Conservation (phyloP, 2,888 invertebrate species). For the Leuctra nigra region DNA sequence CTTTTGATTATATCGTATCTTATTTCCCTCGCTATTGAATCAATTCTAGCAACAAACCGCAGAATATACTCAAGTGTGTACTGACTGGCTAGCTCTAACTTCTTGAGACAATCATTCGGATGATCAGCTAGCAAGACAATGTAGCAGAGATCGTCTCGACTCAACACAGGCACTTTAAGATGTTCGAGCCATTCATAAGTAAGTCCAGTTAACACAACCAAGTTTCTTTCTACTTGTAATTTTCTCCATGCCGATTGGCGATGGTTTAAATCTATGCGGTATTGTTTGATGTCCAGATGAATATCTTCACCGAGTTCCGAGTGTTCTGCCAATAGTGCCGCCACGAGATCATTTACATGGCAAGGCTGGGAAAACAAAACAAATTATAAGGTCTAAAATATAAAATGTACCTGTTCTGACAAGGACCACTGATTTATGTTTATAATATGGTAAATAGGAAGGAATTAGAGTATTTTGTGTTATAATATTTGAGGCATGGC, state of each 20-base stretch:
- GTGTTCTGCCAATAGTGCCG: constrained; percentile 54
- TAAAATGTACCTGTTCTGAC: no score
- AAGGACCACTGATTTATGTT: no score
- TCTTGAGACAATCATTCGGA: constrained; percentile 53
- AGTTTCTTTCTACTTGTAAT: constrained; percentile 56
- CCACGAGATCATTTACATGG: constrained; percentile 37
- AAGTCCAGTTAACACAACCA: constrained; percentile 55
- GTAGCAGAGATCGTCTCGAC: constrained; percentile 57
- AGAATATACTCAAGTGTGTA: constrained; percentile 66
- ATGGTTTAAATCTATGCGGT: constrained; percentile 58
- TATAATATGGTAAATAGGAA: no score
- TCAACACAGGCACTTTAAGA: constrained; percentile 59
- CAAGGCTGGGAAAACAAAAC: no score
- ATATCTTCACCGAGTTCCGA: constrained; percentile 49
- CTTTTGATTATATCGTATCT: constrained; percentile 56
- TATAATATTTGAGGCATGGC: no score
- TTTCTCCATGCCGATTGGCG: constrained; percentile 57
- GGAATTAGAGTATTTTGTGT: no score
- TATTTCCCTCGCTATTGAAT: constrained; percentile 52
- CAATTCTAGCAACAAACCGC: constrained; percentile 59
- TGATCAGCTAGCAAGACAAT: constrained; percentile 57
- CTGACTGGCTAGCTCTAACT: constrained; percentile 49
- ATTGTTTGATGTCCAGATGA: constrained; percentile 37
- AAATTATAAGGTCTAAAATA: no score
- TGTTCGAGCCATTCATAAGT: constrained; percentile 73